Percentiles rank a stretch among this genome's conserved stretches.
Conservation (phyloP, 2,113 vertebrate species). For the Actenoides lindsayi region DNA sequence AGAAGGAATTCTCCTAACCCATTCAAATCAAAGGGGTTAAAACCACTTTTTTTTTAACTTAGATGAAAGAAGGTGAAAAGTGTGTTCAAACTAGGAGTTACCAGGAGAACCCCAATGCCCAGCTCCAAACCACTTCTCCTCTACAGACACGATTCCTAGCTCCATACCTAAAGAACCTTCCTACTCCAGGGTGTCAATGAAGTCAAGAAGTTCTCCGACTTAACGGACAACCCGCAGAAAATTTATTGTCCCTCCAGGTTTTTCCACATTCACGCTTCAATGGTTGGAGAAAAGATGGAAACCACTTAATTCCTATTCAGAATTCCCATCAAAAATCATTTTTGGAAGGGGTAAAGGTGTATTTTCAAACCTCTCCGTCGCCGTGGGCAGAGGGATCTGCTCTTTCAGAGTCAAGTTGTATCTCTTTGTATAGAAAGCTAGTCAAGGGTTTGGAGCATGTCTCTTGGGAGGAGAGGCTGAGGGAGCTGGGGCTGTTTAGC, state of each 20-base stretch:
- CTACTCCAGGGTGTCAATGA: neutral
- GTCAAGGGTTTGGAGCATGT: too few relatives aligned
- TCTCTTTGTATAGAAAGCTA: neutral
- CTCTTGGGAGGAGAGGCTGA: too few relatives aligned
- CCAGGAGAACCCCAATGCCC: too few relatives aligned
- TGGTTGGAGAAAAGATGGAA: neutral
- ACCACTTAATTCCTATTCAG: neutral
- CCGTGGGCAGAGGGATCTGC: neutral
- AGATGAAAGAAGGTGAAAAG: neutral
- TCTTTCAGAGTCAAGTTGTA: neutral
- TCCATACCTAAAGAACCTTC: neutral
- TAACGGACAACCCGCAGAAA: neutral
- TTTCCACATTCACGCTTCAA: neutral
- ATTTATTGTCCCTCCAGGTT: neutral
- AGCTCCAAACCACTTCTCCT: neutral
- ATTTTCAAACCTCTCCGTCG: neutral
- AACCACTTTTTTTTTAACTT: neutral
- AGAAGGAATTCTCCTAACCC: neutral
- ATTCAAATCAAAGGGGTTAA: neutral
- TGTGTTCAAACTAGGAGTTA: neutral
- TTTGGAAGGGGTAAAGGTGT: neutral
- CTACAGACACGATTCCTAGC: fast-evolving
- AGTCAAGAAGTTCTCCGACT: neutral
- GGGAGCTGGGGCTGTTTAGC: too few relatives aligned
- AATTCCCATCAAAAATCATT: neutral